Evolutionary conservation across 2,888 invertebrate species (phyloP).

Genomic region (Mechanitis messenoides): DNA sequence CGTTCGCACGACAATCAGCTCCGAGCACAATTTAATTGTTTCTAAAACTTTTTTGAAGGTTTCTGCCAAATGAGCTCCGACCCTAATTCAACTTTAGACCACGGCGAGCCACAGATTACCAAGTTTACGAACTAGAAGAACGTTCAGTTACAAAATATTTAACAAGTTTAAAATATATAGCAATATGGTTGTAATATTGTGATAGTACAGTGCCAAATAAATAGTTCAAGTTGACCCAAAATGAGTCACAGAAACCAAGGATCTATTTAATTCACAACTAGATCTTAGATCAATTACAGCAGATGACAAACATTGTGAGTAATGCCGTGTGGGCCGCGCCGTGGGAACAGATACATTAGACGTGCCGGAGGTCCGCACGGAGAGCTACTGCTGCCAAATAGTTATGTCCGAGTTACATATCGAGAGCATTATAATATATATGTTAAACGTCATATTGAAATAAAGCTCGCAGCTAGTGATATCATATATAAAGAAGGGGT

Average conservation of each 20-base stretch:
- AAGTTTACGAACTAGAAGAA: no score
- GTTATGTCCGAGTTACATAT: no score
- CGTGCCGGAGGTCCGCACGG: slow-evolving; percentile 23
- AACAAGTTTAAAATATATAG: no score
- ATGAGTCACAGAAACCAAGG: slow-evolving; percentile 18
- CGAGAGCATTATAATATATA: no score
- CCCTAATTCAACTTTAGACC: neutral
- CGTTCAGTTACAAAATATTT: no score
- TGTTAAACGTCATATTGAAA: no score
- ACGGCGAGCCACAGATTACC: neutral
- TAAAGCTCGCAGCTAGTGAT: no score
- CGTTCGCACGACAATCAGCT: slow-evolving; percentile 74
- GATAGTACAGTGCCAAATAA: neutral
- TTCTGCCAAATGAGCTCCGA: slow-evolving; percentile 11
- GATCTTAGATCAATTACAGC: slow-evolving; percentile 70
- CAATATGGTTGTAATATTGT: no score
- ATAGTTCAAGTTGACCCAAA: slow-evolving; percentile 14
- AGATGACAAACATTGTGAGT: slow-evolving; percentile 70
- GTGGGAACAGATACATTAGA: slow-evolving; percentile 36
- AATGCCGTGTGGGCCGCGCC: slow-evolving; percentile 62
- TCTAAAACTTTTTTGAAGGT: slow-evolving; percentile 26
- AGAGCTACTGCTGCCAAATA: neutral
- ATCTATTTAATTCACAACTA: slow-evolving; percentile 69
- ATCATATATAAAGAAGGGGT: no score
- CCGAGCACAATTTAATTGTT: slow-evolving; percentile 51